A percentile compares a stretch with the other conserved stretches of the same genome.
Evolutionary conservation across 2,113 vertebrate species (phyloP).

Genomic region (Piliocolobus tephrosceles): DNA sequence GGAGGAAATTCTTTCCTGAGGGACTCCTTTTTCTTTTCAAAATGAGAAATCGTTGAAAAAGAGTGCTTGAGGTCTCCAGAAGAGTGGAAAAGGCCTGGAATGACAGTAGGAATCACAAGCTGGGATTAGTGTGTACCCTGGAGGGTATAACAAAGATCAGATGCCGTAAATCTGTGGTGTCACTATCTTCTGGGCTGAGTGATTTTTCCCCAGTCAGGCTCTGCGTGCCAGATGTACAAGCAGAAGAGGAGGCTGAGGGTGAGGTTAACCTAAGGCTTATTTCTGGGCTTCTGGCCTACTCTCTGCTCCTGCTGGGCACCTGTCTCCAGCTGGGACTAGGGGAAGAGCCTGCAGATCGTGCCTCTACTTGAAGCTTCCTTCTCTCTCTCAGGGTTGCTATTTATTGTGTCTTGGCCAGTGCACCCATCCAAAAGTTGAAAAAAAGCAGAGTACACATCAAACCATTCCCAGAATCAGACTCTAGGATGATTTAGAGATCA

Average conservation of each 20-base stretch:
- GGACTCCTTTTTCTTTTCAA: not conserved
- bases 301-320: not conserved
- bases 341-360: not conserved
- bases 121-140: not conserved
- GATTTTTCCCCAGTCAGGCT: not conserved
- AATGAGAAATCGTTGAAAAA: not conserved
- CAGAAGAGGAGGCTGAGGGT: not conserved
- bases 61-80: not conserved
- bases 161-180: not conserved
- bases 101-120: not conserved
- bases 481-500: constrained; percentile 27
- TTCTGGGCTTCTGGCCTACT: not conserved
- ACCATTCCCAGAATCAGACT: constrained; percentile 57
- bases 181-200: not conserved
- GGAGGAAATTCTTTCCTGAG: not conserved
- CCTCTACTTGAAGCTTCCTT: not conserved
- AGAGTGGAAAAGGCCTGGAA: not conserved
- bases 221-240: not conserved
- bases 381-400: not conserved
- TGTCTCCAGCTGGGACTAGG: not conserved
- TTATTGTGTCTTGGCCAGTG: constrained; percentile 28
- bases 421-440: not conserved
- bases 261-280: not conserved
- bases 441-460: not conserved
- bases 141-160: not conserved